Conservation (phyloP, 2,113 vertebrate genomes). For the Vanacampus margaritifer region DNA sequence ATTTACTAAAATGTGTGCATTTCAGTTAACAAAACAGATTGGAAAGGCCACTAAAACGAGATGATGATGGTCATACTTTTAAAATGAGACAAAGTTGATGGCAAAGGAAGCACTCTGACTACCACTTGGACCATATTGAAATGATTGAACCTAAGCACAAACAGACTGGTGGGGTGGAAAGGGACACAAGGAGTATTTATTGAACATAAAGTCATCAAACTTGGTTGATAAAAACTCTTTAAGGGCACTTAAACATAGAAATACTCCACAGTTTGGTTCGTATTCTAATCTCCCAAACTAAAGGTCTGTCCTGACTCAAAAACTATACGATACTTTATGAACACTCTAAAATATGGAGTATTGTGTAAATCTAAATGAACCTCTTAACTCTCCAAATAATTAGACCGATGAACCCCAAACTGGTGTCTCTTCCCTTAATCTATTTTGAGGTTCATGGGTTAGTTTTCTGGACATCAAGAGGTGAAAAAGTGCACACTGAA, state of each 20-base stretch:
- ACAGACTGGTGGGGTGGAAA: neutral
- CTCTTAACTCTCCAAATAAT: slow-evolving; percentile 22
- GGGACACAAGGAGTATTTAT: neutral
- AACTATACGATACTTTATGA: neutral
- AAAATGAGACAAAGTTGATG: neutral
- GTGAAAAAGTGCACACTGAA: slow-evolving; percentile 22
- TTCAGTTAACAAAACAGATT: neutral
- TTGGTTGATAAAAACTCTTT: slow-evolving; percentile 9
- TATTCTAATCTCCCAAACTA: neutral
- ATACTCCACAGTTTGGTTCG: neutral
- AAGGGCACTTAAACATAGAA: slow-evolving; percentile 12
- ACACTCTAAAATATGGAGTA: neutral
- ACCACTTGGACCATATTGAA: neutral
- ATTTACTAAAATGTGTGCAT: neutral
- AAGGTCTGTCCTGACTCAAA: neutral
- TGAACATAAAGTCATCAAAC: slow-evolving; percentile 2
- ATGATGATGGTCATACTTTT: neutral
- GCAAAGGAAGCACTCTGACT: slow-evolving; percentile 1
- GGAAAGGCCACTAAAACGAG: neutral
- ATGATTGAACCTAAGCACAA: neutral
- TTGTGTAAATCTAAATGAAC: slow-evolving; percentile 10
- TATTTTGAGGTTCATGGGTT: slow-evolving; percentile 34
- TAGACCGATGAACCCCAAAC: slow-evolving; percentile 38
- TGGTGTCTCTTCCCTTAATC: neutral
- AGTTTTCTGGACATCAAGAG: slow-evolving; percentile 11